Evolutionary conservation across 2,888 invertebrate genomes (phyloP), one percentile per base, ranked within the genome.

Genomic region (Cerastoderma edule): DNA sequence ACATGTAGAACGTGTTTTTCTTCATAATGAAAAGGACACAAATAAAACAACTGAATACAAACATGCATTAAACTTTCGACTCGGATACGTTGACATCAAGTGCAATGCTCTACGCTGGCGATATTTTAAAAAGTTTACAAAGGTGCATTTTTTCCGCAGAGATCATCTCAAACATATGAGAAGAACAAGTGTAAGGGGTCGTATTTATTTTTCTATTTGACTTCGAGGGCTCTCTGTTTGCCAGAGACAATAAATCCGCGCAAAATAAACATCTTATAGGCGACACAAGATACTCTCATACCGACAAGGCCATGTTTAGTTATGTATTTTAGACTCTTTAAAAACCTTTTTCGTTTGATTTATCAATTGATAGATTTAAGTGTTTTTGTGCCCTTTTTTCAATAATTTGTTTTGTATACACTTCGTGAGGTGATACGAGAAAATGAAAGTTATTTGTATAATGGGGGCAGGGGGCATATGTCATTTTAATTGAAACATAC

Each of bases 161-260:
- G n/a, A n/a, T n/a, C n/a, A n/a, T n/a, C n/a, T n/a, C n/a, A n/a
- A n/a, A n/a, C n/a, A n/a, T n/a, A n/a, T n/a, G n/a, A n/a, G n/a
- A n/a, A 60, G 60, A n/a, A 39, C 5, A 60, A 19, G 60, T 39
- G 54, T 65, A 27, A n/a, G 57, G 50, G 48, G 44, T 75, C 60
- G 69, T 81, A 77, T 81, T 81, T 81, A 77, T 81, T 81, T 80
- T 81, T 75, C 72, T 81, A 75, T 81, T 78, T 81, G 80, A 75
- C 78, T 78, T 73, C 66, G 60, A 81, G 71, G 75, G 54, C 66
- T 57, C 54, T 65, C n/a, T 78, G 76, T 81, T 81, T 70, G 71
- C 75, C 33, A 63, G 73, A 74, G 81, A 78, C 77, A 78, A 81
- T 81, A 81, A 81, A 81, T 73, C 27, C 46, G 39, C 56, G 48